Evolutionary conservation across 2,888 invertebrate species (phyloP), one percentile per base, ranked within the genome.

Genomic region (Lithodes maja): DNA sequence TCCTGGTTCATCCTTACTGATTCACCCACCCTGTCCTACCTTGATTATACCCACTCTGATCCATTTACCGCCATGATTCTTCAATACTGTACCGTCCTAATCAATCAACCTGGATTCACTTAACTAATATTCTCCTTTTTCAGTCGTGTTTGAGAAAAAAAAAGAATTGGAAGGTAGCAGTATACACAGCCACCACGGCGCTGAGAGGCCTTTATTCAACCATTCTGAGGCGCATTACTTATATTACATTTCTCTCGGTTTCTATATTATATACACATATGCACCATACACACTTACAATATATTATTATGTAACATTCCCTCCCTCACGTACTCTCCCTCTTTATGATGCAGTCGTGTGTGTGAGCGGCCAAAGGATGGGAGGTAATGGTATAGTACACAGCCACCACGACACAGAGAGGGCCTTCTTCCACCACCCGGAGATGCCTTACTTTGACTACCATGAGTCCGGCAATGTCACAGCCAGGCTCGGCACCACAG

Each of bases 401-500:
- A 79, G 33, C 52, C 3, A 12, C 53, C 52, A 52, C n/a, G 53
- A 17, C 12, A 15, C 17, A 9, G 79, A 79, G 52, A n/a, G 17
- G 0, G 53, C 53, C 79, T 53, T 54, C 2, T 54, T 82, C 17
- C 78, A 85, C 61, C 81, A 85, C 78, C 89, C 85, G 7, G 85
- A 85, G 68, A 74, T 77, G 83, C 89, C 89, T 2, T 81, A 75
- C 54, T 90, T 90, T 55, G 89, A 86, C 71, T 68, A 74, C 52
- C 86, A 90, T 5, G 81, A 90, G 74, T 85, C 85, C n/a, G 69
- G 54, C 77, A 90, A 90, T 61, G 83, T 90, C 49, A 90, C 89
- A 2, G 89, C 83, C 1, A 54, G 86, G n/a, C 79, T 90, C 3
- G 89, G 86, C 61, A 90, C 86, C 69, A 90, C 89, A 15, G 89